These are phyloP conservation scores for Premnoplex brunnescens DNA, from an alignment of 2,797 vertebrate species.

Conservation along the genomic window DNA sequence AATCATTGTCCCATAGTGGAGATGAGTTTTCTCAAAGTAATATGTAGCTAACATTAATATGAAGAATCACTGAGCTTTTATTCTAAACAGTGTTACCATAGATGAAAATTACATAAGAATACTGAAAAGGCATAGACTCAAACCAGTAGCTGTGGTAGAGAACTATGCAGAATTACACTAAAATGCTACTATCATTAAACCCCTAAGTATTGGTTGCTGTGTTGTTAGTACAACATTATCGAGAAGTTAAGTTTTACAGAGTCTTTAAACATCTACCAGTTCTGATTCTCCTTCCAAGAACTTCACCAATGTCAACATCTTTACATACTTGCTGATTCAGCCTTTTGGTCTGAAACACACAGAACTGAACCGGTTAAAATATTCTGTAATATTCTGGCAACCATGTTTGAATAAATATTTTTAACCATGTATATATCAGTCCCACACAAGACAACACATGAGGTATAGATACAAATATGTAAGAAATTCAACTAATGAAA, in stretches of 20 bases:
- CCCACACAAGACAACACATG: not conserved
- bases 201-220: not conserved
- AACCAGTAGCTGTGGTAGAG: not conserved
- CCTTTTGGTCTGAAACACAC: not conserved
- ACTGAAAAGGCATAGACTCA: not conserved
- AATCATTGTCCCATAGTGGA: not conserved
- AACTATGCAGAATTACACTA: not conserved
- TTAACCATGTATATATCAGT: not conserved
- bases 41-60: not conserved
- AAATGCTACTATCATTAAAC: not conserved
- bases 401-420: not conserved
- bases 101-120: not conserved
- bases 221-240: not conserved
- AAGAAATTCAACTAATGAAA: not conserved
- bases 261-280: not conserved
- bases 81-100: not conserved
- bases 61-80: not conserved
- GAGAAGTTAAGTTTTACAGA: not conserved
- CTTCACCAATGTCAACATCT: not conserved
- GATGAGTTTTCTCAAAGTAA: not conserved
- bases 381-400: not conserved
- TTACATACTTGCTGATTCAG: not conserved
- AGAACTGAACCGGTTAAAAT: not conserved
- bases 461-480: not conserved
- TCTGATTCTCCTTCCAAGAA: not conserved